Percentiles rank a stretch among this genome's conserved stretches.
phyloP scores from a whole-genome alignment of 2,888 invertebrate species.

The Cryptus viduatorius region DNA sequence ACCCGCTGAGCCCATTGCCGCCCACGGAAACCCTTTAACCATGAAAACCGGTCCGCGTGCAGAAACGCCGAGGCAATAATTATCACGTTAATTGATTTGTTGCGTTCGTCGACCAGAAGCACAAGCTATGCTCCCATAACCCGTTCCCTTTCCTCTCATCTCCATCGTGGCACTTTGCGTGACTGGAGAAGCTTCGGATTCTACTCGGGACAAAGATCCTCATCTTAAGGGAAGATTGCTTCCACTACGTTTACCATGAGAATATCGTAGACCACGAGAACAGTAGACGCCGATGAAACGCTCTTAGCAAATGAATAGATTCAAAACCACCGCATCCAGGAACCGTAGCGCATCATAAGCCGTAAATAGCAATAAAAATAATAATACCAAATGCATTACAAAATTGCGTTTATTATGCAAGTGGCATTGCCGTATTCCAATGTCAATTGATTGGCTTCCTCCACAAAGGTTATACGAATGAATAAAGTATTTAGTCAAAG shows the following conservation, averaged over 20 bases:
- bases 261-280: not conserved
- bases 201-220: slow-evolving; percentile 32
- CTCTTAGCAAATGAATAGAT: slow-evolving; percentile 18
- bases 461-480: no score
- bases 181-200: slow-evolving; percentile 63
- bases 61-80: slow-evolving; percentile 67
- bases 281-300: slow-evolving; percentile 1
- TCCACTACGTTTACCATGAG: slow-evolving; percentile 1
- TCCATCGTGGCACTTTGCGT: slow-evolving; percentile 48
- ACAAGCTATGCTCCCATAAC: not conserved
- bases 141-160: no score
- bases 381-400: not conserved
- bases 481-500: no score
- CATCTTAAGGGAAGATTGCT: slow-evolving; percentile 13
- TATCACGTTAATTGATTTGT: slow-evolving; percentile 73
- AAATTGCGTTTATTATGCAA: not conserved
- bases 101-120: slow-evolving; percentile 48
- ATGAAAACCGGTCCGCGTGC: slow-evolving; percentile 18
- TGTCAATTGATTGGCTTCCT: no score
- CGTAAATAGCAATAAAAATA: not conserved
- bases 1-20: not conserved
- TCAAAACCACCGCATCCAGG: not conserved
- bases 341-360: no score
- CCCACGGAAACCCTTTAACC: not conserved
- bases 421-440: not conserved